phyloP scores from a whole-genome alignment of 2,888 invertebrate species.

The Incurvaria masculella region DNA sequence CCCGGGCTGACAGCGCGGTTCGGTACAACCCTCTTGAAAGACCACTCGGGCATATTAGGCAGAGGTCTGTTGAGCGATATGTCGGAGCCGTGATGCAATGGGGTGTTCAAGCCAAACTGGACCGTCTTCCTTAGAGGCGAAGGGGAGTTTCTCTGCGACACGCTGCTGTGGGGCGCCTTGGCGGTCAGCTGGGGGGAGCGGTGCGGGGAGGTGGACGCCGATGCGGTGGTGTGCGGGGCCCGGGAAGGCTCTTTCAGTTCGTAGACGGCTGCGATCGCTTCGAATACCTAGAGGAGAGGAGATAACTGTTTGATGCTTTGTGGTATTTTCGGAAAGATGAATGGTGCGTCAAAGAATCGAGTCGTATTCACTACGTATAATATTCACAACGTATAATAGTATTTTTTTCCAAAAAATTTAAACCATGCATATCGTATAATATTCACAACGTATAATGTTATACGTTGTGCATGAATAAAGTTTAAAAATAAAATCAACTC shows the following conservation, averaged over 20 bases:
- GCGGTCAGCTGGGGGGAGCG: slow-evolving; percentile 35
- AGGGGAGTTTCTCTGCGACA: background rate
- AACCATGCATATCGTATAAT: too few species aligned
- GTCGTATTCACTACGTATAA: too few species aligned
- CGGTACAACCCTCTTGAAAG: background rate
- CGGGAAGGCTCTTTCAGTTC: slow-evolving; percentile 34
- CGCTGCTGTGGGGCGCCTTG: slow-evolving; percentile 23
- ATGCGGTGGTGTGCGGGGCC: slow-evolving; percentile 25
- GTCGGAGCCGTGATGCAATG: slow-evolving; percentile 33
- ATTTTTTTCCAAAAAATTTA: too few species aligned
- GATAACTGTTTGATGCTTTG: too few species aligned
- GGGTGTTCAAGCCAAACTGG: slow-evolving; percentile 30
- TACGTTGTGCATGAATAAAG: too few species aligned
- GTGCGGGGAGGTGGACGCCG: slow-evolving; percentile 33
- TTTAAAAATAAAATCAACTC: too few species aligned
- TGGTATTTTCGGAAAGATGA: too few species aligned
- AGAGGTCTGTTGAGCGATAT: slow-evolving; percentile 34
- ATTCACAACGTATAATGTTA: too few species aligned
- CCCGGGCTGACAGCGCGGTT: background rate
- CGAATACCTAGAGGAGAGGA: slow-evolving; percentile 33
- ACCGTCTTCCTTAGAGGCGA: slow-evolving; percentile 23
- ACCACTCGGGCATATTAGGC: slow-evolving; percentile 15
- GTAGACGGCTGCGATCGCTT: slow-evolving; percentile 46
- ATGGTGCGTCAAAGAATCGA: too few species aligned
- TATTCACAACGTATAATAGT: too few species aligned